Base-by-base conservation (phyloP, 2,113 vertebrate genomes). In the Acanthisitta chloris region DNA sequence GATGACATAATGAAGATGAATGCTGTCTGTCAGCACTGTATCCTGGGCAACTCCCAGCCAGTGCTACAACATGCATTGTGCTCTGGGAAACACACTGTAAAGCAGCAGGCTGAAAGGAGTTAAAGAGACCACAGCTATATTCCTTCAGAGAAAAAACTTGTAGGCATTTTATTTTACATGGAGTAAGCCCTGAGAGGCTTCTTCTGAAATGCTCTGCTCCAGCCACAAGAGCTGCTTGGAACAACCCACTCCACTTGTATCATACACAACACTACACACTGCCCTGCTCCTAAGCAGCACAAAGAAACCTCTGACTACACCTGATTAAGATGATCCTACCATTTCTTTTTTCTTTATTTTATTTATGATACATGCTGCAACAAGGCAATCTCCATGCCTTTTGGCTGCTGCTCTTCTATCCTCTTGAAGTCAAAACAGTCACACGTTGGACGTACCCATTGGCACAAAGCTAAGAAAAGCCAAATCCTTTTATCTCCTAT, bases 261-360 rank as follows among this genome's bases (percentile, higher is more conserved):
- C 3, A 1, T 1, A 8, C 51, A 38, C 48, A 33, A 20, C 40
- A 9, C 16, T 29, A 40, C 66, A 48, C 46, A 10, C 21, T 59
- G 14, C 19, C 79, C 29, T 42, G 38, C 57, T 55, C 8, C 55
- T 2, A 3, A 38, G 42, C 23, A 49, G 34, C 26, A 55, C 58
- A 28, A 12, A 72, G 23, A 65, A 59, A 3, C 6, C 40, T 58
- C 46, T 42, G 31, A 51, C 51, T 1, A n/a, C 46, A 46, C 25
- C 15, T 46, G 48, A 28, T 34, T 29, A 69, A 55, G 34, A 17
- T 3, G 3, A 55, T 5, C 3, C 0, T 0, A 0, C 15, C 14
- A 3, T 45, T 62, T 45, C 33, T 54, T 48, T 52, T 65, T 33
- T 45, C 79, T 65, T 29, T 45, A 8, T 36, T 54, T 54, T 64